Base-by-base conservation (phyloP, 2,113 vertebrate genomes). In the Bucco capensis region DNA sequence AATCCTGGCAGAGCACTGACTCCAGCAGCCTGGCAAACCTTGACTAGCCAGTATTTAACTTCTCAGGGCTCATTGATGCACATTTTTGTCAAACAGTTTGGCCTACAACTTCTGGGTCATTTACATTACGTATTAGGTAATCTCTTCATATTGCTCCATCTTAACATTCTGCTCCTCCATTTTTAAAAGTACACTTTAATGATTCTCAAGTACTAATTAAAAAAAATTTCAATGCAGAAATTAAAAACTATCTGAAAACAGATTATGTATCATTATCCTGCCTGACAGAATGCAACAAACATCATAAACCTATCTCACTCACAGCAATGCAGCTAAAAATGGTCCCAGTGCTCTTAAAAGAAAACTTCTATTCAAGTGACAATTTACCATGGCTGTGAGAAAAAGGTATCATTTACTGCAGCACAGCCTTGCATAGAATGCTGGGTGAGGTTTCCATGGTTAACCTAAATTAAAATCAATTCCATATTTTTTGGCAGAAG, bases 391-490 rank as follows among this genome's bases (percentile, higher is more conserved):
- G 64, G 31, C 35, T 75, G 53, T 65, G 62, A 96, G 37, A 50
- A 92, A 81, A 93, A 95, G 53, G 30, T 88, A 90, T 65, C 33
- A 90, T 86, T 94, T 72, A 75, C 49, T 65, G 28, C 65, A 94
- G 65, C 53, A 75, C 47, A 88, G 65, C 37, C 61, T 46, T 88
- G 80, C 53, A 70, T 89, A 93, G 65, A 65, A 92, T 35, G 49
- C 76, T 84, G 72, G 69, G 58, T 90, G 74, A 92, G 74, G 87
- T 93, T 96, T 94, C 90, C 54, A 78, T 67, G 62, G 73, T 60
- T 94, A 96, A 95, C 85, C 73, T 89, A 96, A 95, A 96, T 89
- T 78, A 92, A 95, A 96, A 94, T 94, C 58, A 90, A 86, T 79
- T 90, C 70, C 56, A 27, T 54, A 62, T 83, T 93, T 86, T 88